phyloP scores from a whole-genome alignment of 2,797 vertebrate genomes.

The Pseudomugil tenellus region DNA sequence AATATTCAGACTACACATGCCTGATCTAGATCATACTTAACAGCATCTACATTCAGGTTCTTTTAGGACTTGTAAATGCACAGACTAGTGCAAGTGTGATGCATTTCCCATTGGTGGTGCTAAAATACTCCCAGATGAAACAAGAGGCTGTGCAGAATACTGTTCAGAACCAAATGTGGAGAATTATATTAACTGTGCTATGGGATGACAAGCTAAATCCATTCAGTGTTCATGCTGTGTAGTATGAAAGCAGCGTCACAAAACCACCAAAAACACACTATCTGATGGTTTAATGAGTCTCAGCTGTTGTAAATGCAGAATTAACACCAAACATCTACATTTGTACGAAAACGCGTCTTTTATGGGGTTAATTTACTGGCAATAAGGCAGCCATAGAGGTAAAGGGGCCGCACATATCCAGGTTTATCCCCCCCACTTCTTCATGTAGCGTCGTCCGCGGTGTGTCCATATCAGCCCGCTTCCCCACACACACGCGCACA shows the following conservation, averaged over 20 bases:
- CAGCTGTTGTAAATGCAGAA: background rate
- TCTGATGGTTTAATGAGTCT: constrained; percentile 6
- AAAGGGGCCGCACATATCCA: constrained; percentile 22
- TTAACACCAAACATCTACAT: background rate
- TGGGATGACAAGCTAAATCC: constrained; percentile 5
- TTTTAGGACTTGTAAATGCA: constrained; percentile 5
- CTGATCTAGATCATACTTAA: background rate
- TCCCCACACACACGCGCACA: constrained; percentile 41
- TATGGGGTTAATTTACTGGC: constrained; percentile 4
- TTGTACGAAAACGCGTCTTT: background rate
- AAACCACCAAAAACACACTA: constrained; percentile 12
- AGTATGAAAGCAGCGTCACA: constrained; percentile 10
- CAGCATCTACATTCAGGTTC: constrained; percentile 7
- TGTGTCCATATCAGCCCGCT: constrained; percentile 50
- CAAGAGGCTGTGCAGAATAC: constrained; percentile 12
- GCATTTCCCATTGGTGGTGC: constrained; percentile 58
- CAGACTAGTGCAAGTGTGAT: constrained; percentile 39
- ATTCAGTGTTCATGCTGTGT: constrained; percentile 10
- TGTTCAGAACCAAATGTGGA: constrained; percentile 36
- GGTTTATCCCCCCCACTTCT: constrained; percentile 40
- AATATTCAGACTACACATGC: background rate
- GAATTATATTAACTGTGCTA: constrained; percentile 21
- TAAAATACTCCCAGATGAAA: constrained; percentile 37
- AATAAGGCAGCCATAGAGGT: background rate
- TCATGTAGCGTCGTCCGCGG: constrained; percentile 70